Conservation (phyloP, 30 jellyfish, hydroid and myxozoan species). For the Calvadosia cruxmelitensis region DNA sequence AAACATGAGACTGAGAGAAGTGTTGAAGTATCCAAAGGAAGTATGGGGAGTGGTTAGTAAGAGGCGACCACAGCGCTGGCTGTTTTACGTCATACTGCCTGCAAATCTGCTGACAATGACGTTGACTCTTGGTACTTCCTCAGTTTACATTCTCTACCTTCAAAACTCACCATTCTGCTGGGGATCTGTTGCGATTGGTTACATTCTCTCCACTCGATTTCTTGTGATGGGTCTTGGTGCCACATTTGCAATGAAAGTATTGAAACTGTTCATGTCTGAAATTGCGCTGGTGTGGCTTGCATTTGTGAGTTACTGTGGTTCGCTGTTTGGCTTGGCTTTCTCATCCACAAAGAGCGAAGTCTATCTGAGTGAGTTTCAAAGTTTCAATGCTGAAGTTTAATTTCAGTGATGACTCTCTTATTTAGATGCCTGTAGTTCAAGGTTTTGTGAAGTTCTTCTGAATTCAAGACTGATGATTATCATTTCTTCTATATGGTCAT, state of each 20-base stretch:
- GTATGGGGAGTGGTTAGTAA: constrained; percentile 34
- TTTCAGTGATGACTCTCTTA: too few species aligned
- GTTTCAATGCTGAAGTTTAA: too few species aligned
- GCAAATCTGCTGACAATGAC: constrained; percentile 20
- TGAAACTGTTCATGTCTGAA: constrained; percentile 10
- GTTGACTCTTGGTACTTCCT: constrained; percentile 25
- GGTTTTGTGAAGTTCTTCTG: too few species aligned
- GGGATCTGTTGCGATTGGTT: constrained; percentile 45
- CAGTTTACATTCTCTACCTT: constrained; percentile 23
- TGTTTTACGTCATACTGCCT: constrained; percentile 20
- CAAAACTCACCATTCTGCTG: constrained; percentile 65
- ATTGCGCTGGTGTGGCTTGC: constrained; percentile 14
- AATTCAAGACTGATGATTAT: too few species aligned
- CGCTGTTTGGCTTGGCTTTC: constrained; percentile 8
- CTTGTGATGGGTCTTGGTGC: constrained; percentile 59
- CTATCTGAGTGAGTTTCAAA: constrained; percentile 34
- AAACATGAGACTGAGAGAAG: constrained; percentile 1
- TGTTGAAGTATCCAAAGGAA: constrained; percentile 17
- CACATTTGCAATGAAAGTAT: constrained; percentile 33
- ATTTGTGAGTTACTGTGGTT: constrained; percentile 24
- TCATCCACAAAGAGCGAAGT: constrained; percentile 4
- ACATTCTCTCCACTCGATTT: constrained; percentile 42
- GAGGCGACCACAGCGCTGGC: constrained; percentile 53
- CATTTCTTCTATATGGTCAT: too few species aligned
- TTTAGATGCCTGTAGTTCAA: too few species aligned